Conservation (phyloP, 2,888 invertebrate genomes). For the Trilocha varians region DNA sequence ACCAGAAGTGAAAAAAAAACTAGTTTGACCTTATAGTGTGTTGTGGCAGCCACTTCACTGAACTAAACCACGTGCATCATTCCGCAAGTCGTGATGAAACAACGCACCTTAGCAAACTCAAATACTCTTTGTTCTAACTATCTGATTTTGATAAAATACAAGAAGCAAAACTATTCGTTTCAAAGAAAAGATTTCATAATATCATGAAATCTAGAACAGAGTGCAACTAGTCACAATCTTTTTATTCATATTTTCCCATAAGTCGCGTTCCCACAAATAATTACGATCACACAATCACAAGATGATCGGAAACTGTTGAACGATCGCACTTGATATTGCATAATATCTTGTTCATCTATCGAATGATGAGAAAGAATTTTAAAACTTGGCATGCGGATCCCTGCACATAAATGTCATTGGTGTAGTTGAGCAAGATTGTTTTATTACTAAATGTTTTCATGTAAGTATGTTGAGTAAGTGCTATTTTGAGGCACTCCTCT, state of each 20-base stretch:
- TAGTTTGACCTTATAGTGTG: slow-evolving; percentile 49
- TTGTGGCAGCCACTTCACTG: slow-evolving; percentile 29
- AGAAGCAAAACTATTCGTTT: background rate
- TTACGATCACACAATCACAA: background rate
- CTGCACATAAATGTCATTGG: slow-evolving; percentile 57
- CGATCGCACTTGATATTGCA: background rate
- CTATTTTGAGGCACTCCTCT: too few relatives aligned
- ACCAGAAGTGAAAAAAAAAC: slow-evolving; percentile 55
- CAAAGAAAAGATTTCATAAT: background rate
- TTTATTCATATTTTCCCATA: background rate
- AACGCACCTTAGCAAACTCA: background rate
- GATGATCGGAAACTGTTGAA: background rate
- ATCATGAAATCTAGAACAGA: background rate
- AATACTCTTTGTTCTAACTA: background rate
- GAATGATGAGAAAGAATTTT: background rate
- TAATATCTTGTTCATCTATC: background rate
- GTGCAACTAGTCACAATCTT: background rate
- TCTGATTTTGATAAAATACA: background rate
- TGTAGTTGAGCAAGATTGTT: slow-evolving; percentile 48
- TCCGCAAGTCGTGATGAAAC: background rate
- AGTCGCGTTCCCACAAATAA: background rate
- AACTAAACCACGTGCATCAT: slow-evolving; percentile 3
- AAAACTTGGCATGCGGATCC: slow-evolving; percentile 10
- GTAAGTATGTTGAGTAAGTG: slow-evolving; percentile 43
- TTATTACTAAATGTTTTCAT: slow-evolving; percentile 54